Base-by-base conservation (phyloP, 1,140 invertebrate species). In the Apolygus lucorum region DNA sequence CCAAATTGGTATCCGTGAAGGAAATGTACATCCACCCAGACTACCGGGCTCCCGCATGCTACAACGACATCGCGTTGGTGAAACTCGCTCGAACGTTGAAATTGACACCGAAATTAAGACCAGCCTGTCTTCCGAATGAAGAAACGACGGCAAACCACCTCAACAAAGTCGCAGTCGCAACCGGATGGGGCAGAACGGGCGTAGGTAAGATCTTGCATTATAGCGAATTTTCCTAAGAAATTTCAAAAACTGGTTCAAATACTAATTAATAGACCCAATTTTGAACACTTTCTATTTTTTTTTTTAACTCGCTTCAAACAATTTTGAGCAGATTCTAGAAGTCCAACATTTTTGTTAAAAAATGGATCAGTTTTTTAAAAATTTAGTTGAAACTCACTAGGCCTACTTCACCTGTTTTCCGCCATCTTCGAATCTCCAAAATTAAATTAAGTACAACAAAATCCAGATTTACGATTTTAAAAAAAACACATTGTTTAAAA, bases 11-110 rank as follows among this genome's bases (percentile, higher is more conserved):
- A 14, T 54, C 28, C 34, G 69, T 74, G 11, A 28, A 69, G 34
- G n/a, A 52, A 17, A 52, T 70, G 14, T 74, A 77, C 26, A 65
- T 68, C 2, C 80, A 85, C 78, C 84, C 85, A 1, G 74, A 79
- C 34, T 87, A 84, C 72, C 77, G 76, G 13, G 75, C 77, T 2
- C 81, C 83, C 1, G 76, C 78, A 0, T 78, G 74, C 42, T 80
- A 81, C 68, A 72, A 81, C 63, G 81, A 83, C 72, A 79, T 83
- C 28, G 79, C 79, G 22, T 68, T 82, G 8, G 62, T 82, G 13
- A 72, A 76, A 63, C 67, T 82, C 27, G 72, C 73, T 0, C 1
- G 22, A 4, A 66, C 67, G 21, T 72, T 79, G 0, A n/a, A 28
- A 21, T 73, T 76, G 34, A 73, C 64, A 54, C 27, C 68, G 29